Evolutionary conservation across 2,797 vertebrate genomes (phyloP).

Genomic region (Danio choprae): DNA sequence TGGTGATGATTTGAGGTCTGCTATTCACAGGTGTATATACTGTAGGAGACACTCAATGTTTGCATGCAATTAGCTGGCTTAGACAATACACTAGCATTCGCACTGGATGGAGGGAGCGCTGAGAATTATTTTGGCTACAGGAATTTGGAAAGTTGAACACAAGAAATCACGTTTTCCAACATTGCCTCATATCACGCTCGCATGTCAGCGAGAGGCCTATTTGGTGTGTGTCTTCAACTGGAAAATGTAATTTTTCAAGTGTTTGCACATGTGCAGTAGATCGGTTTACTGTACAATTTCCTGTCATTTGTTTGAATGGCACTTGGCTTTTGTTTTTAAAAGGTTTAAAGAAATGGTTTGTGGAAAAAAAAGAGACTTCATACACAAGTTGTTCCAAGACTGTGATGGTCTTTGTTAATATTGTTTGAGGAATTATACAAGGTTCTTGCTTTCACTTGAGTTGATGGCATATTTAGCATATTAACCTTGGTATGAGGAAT

Average conservation of each 20-base stretch:
- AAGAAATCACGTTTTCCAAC: background rate
- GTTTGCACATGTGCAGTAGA: conserved; percentile 5
- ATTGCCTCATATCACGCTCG: background rate
- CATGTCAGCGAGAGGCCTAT: background rate
- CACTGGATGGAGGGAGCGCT: background rate
- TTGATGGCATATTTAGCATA: background rate
- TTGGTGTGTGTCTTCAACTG: background rate
- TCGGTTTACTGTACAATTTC: background rate
- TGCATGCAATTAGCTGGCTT: conserved; percentile 43
- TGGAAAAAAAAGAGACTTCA: too few relatives aligned
- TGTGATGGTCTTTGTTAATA: background rate
- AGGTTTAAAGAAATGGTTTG: background rate
- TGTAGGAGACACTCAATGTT: conserved; percentile 25
- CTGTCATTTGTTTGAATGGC: background rate
- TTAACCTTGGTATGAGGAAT: background rate
- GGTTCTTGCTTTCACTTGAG: background rate
- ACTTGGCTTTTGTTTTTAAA: background rate
- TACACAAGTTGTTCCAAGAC: background rate
- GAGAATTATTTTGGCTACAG: conserved; percentile 17
- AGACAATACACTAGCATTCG: background rate
- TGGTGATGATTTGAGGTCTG: conserved; percentile 16
- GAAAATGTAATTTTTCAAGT: conserved; percentile 16
- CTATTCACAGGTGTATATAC: conserved; percentile 13
- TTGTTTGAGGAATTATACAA: background rate
- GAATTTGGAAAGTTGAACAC: background rate